Base-by-base conservation (phyloP, 2,113 vertebrate genomes). In the Carassius carassius region DNA sequence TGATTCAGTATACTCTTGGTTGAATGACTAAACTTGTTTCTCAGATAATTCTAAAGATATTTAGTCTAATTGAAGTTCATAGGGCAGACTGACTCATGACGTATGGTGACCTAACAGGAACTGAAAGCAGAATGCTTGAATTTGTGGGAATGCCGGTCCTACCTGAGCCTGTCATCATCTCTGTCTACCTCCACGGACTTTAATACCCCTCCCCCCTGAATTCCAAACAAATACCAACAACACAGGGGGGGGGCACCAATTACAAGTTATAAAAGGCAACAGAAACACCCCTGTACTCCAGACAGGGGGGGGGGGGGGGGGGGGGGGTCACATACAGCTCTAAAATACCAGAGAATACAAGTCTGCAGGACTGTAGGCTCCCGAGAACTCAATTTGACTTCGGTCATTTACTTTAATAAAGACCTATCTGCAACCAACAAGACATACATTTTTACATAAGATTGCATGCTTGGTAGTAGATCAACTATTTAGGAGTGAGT, bases 151-250 rank as follows among this genome's bases (percentile, higher is more conserved):
- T 35, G 70, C 11, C 5, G 63, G 74, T 62, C 60, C 62, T 56
- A 88, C 85, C 87, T 76, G 56, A 78, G 65, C 21, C 32, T 37
- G 67, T 65, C 12, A 47, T 44, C 58, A 70, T 65, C 32, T 65
- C 12, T 2, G 16, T 21, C 3, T 25, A 81, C 73, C 74, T 77
- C 79, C 62, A 32, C 23, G 1, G 0, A 54, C 73, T 51, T 51
- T 29, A 82, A 44, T 81, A 58, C 41, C 67, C 63, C 16, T 83
- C 56, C 76, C 76, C 54, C 62, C n/a, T 49, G 65, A 82, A 86
- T 83, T 85, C 79, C 23, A 47, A 70, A 49, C 70, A 86, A 87
- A 88, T 69, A 83, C 82, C 81, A 78, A 72, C 81, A 78, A 84
- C 25, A 83, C 51, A 67, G 2, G 44, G 44, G 29, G 29, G 29